phyloP scores from a whole-genome alignment of 2,113 vertebrate species.

The Pionites leucogaster region DNA sequence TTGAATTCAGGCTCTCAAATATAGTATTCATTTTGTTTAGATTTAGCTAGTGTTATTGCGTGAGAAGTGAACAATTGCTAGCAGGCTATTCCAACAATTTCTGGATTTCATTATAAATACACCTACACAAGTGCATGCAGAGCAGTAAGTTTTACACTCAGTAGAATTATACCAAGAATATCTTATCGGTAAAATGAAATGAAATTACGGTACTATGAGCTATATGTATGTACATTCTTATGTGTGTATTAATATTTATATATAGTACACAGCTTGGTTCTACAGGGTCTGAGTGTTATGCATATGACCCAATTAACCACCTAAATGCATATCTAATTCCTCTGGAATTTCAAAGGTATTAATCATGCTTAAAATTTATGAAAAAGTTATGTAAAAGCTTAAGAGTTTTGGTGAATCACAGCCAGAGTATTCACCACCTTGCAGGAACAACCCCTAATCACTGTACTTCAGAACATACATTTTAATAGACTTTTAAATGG shows the following conservation, averaged over 20 bases:
- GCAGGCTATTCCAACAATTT: not conserved
- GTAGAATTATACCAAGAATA: not conserved
- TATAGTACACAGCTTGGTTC: not conserved
- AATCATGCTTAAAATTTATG: not conserved
- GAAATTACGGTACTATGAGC: not conserved
- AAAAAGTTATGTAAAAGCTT: not conserved
- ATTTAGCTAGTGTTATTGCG: not conserved
- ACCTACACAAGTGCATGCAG: not conserved
- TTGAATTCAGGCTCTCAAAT: conserved; percentile 12
- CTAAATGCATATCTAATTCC: not conserved
- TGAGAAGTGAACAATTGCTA: not conserved
- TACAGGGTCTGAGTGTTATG: not conserved
- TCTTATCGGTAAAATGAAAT: not conserved
- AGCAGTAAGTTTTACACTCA: not conserved
- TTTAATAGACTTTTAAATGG: not conserved
- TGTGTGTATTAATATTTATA: accelerated
- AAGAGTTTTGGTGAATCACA: not conserved
- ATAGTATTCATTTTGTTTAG: conserved; percentile 31
- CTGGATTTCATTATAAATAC: not conserved
- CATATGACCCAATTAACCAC: not conserved
- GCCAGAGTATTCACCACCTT: not conserved
- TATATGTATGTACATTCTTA: accelerated
- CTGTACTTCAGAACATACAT: not conserved
- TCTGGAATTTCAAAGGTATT: not conserved
- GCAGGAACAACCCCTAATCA: not conserved